phyloP scores from a whole-genome alignment of 2,113 vertebrate species.

The Shinisaurus crocodilurus region DNA sequence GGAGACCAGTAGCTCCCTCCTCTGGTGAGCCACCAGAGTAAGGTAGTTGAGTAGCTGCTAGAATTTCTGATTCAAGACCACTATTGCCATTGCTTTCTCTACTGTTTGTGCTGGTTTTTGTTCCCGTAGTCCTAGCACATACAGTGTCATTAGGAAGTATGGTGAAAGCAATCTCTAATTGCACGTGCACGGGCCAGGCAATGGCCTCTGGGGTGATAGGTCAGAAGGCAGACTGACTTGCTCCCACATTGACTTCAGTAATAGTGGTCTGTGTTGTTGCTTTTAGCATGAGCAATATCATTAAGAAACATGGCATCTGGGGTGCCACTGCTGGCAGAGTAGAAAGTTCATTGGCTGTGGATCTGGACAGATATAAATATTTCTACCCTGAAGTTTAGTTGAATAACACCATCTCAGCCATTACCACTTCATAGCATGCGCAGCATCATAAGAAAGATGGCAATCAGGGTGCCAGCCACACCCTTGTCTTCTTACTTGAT shows the following conservation, averaged over 20 bases:
- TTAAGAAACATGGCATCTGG: not conserved
- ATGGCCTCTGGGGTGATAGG: not conserved
- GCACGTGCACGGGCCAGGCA: not conserved
- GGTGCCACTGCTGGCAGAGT: not conserved
- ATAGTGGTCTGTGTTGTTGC: not conserved
- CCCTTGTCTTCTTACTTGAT: not conserved
- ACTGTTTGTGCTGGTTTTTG: not conserved
- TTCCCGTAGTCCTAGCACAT: not conserved
- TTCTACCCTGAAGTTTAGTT: not conserved
- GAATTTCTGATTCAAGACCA: not conserved
- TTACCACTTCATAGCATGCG: not conserved
- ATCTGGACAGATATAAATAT: not conserved
- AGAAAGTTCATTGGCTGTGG: not conserved
- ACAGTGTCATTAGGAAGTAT: not conserved
- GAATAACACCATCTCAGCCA: too few relatives aligned
- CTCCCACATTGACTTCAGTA: not conserved
- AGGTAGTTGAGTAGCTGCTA: not conserved
- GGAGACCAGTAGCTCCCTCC: not conserved
- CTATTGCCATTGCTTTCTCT: not conserved
- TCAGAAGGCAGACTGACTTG: not conserved
- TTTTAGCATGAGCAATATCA: not conserved
- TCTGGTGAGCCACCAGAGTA: not conserved
- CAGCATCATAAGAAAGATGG: not conserved
- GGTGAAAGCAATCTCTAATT: not conserved
- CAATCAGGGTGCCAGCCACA: not conserved